Conservation (phyloP, 2,888 invertebrate genomes). For the Cephus runcator region DNA sequence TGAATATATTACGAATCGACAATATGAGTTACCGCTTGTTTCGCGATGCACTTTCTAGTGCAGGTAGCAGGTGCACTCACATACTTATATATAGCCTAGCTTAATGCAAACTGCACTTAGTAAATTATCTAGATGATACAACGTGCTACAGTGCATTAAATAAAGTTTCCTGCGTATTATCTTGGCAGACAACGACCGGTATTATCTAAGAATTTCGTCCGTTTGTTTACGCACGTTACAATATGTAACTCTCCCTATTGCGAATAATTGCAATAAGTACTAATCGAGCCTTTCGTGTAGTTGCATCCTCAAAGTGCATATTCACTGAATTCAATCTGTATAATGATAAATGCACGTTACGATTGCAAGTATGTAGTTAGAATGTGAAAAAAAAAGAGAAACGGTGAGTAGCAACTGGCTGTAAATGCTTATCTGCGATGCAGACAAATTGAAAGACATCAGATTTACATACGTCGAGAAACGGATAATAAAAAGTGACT, state of each 20-base stretch:
- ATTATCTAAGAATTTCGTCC: background rate
- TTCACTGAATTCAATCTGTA: background rate
- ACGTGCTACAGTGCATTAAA: background rate
- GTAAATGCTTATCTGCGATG: background rate
- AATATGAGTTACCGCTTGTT: background rate
- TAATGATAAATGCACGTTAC: background rate
- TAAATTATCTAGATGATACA: background rate
- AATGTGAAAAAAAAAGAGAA: background rate
- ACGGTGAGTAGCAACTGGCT: background rate
- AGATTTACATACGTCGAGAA: background rate
- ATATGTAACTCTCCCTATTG: background rate
- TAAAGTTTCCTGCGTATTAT: background rate
- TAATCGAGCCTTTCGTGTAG: background rate
- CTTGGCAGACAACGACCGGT: background rate
- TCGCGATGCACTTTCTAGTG: background rate
- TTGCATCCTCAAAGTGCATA: background rate
- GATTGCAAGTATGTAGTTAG: background rate
- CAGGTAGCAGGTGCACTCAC: background rate
- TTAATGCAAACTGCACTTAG: background rate
- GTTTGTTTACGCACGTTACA: background rate
- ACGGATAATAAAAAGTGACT: background rate
- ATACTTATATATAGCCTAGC: background rate
- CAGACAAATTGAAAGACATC: background rate
- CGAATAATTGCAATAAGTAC: background rate
- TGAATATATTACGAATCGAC: background rate